Evolutionary conservation across 2,797 vertebrate genomes (phyloP), one percentile per base, ranked within the genome.

Genomic region (Pseudochirops corinnae): DNA sequence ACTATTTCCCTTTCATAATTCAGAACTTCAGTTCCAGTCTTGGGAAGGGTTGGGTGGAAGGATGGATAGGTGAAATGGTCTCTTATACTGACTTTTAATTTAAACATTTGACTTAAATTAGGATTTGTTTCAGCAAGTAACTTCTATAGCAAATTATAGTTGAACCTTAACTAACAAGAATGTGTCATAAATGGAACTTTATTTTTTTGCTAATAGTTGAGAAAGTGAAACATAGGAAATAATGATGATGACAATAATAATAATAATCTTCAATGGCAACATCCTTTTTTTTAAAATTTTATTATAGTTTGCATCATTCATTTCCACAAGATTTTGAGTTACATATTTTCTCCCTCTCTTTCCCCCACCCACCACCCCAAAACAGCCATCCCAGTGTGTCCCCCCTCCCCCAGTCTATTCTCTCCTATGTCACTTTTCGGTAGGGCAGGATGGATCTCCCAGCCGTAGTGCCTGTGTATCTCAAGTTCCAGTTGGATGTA

Each of bases 1-100:
- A 12, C 74, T 95, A 53, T n/a, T 94, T 91, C 55, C 93, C 67
- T 96, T 91, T 24, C 55, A 60, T 92, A 95, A 92, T 11, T 92
- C 55, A 93, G 87, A 92, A 92, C 91, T 82, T 82, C 21, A 24
- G n/a, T 82, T 46, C 6, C 74, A 82, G 0, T 46, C 18, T 82
- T 82, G 39, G 39, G n/a, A 82, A 46, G n/a, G 74, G 21, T 82
- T 24, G 46, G 18, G 39, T 46, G 7, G 39, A 82, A 82, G 74
- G 0, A 82, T 82, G 18, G 16, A 46, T 21, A 46, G 67, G 67
- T 82, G 2, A 82, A 39, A 82, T 82, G n/a, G 18, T 82, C 67
- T 39, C 1, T 82, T 39, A 39, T 2, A 74, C 16, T 60, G 58
- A 74, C 67, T 82, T 21, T 46, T 82, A 82, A 82, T 46, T 46